phyloP scores from a whole-genome alignment of 2,797 vertebrate species.

The Falco berigora region DNA sequence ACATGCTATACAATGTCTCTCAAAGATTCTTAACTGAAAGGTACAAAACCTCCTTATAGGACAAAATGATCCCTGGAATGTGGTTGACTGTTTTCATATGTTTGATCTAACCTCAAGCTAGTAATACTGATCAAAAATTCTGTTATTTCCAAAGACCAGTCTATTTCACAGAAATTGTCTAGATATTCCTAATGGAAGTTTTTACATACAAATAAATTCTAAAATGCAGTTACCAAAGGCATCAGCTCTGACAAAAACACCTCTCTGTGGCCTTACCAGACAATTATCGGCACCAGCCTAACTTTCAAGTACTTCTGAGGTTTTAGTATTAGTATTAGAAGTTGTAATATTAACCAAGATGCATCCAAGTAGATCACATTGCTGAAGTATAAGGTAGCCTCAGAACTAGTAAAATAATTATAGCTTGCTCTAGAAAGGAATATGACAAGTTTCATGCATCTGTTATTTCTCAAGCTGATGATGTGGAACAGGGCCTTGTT shows the following conservation, averaged over 20 bases:
- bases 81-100: not conserved
- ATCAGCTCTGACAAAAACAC: not conserved
- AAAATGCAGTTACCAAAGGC: not conserved
- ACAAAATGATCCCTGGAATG: not conserved
- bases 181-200: not conserved
- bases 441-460: not conserved
- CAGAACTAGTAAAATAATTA: not conserved
- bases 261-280: not conserved
- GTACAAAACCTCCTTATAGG: not conserved
- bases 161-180: not conserved
- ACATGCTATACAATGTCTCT: not conserved
- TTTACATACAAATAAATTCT: not conserved
- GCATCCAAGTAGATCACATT: rapidly evolving
- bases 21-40: not conserved
- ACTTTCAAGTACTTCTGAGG: not conserved
- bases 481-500: not conserved
- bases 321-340: not conserved
- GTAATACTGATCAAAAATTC: not conserved
- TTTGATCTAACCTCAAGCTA: not conserved
- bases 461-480: not conserved
- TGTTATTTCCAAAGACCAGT: not conserved
- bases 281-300: not conserved
- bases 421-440: not conserved
- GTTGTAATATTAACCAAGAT: not conserved
- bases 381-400: not conserved